These are phyloP conservation scores for Poeciliopsis occidentalis DNA, from an alignment of 2,113 vertebrate genomes.

Conservation along the genomic window DNA sequence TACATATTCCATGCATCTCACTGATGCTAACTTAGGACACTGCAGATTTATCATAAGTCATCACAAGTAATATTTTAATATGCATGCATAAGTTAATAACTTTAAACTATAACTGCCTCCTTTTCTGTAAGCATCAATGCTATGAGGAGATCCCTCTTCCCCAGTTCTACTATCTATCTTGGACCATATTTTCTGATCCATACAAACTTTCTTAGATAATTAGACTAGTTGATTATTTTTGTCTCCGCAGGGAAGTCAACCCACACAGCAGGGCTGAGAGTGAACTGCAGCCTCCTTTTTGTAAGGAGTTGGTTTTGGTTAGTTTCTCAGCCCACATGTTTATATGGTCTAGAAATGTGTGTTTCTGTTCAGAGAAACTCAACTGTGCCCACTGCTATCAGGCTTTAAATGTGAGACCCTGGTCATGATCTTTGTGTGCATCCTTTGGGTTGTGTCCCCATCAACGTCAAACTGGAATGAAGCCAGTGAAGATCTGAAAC, in stretches of 20 bases:
- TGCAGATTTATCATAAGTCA: background rate
- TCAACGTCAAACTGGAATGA: too few species aligned
- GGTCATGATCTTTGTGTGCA: too few species aligned
- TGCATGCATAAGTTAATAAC: too few species aligned
- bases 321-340: background rate
- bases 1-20: background rate
- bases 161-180: background rate
- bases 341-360: background rate
- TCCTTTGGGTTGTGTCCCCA: too few species aligned
- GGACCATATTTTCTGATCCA: background rate
- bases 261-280: background rate
- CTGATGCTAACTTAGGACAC: background rate
- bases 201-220: conserved; percentile 2
- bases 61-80: background rate
- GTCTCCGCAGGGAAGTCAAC: background rate
- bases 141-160: background rate
- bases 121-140: background rate
- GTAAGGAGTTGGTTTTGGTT: background rate
- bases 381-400: background rate
- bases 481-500: background rate
- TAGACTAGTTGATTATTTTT: background rate
- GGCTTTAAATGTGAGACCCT: background rate
- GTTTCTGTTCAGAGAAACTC: background rate
- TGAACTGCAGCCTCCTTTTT: background rate
- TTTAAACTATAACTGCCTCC: background rate